Evolutionary conservation across 2,113 vertebrate genomes (phyloP).

Genomic region (Phyllostomus discolor): DNA sequence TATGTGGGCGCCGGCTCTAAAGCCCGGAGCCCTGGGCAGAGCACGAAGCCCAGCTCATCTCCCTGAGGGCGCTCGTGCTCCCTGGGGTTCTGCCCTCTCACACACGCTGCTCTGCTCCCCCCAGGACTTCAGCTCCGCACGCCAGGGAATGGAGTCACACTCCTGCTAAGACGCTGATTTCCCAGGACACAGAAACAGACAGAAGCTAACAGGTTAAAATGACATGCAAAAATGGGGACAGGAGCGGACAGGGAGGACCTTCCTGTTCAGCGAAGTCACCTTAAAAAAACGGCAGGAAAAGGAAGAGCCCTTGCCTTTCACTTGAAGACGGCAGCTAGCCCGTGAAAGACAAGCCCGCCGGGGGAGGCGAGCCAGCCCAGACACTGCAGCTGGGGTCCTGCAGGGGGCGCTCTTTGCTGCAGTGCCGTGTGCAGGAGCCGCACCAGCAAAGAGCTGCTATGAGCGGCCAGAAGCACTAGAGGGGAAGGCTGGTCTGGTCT

Average conservation of each 20-base stretch:
- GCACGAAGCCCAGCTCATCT: background rate
- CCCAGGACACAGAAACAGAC: conserved; percentile 33
- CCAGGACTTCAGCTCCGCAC: conserved; percentile 23
- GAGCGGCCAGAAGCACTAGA: conserved; percentile 16
- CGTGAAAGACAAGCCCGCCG: conserved; percentile 40
- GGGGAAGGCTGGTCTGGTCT: background rate
- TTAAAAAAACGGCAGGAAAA: conserved; percentile 47
- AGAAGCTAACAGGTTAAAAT: conserved; percentile 56
- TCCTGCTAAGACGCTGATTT: background rate
- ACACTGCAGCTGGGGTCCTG: background rate
- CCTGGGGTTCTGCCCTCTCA: background rate
- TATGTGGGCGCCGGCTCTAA: background rate
- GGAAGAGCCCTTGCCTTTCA: conserved; percentile 57
- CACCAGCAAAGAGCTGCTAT: background rate
- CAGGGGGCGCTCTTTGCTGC: background rate
- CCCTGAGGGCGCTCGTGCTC: background rate
- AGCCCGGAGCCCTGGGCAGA: background rate
- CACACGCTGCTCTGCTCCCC: background rate
- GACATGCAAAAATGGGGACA: conserved; percentile 57
- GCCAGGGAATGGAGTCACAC: conserved; percentile 9
- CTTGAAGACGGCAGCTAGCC: conserved; percentile 11
- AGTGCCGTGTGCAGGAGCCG: background rate
- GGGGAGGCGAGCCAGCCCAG: conserved; percentile 12
- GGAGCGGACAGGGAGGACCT: conserved; percentile 22
- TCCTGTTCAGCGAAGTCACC: background rate